phyloP scores from a whole-genome alignment of 2,113 vertebrate genomes.

The Thryonomys swinderianus region DNA sequence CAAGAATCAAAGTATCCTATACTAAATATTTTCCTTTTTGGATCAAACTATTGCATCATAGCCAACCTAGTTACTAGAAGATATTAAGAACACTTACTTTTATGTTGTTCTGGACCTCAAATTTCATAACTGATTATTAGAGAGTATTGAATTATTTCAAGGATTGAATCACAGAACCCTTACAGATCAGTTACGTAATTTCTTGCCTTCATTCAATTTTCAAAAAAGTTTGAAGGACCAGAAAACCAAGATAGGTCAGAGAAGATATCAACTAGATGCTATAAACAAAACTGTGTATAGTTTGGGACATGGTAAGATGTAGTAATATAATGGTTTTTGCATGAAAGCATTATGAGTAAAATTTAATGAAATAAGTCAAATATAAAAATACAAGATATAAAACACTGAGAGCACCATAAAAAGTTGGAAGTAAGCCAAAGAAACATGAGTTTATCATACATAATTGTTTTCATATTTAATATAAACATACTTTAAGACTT shows the following conservation, averaged over 20 bases:
- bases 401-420: neutral
- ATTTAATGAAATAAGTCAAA: neutral
- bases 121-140: neutral
- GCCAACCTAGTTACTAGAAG: neutral
- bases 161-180: neutral
- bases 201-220: neutral
- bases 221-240: neutral
- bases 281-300: neutral
- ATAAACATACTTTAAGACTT: neutral
- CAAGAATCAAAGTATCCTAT: no score
- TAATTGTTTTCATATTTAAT: neutral
- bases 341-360: neutral
- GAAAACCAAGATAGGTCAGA: neutral
- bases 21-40: neutral
- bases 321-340: neutral
- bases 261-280: neutral
- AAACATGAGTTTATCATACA: neutral
- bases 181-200: neutral
- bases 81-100: neutral
- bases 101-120: neutral
- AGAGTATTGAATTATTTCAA: neutral
- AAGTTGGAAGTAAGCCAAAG: neutral
- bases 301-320: neutral
- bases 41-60: neutral
- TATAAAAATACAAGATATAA: neutral